phyloP scores from a whole-genome alignment of 2,888 invertebrate species.

The Acleris sparsana region DNA sequence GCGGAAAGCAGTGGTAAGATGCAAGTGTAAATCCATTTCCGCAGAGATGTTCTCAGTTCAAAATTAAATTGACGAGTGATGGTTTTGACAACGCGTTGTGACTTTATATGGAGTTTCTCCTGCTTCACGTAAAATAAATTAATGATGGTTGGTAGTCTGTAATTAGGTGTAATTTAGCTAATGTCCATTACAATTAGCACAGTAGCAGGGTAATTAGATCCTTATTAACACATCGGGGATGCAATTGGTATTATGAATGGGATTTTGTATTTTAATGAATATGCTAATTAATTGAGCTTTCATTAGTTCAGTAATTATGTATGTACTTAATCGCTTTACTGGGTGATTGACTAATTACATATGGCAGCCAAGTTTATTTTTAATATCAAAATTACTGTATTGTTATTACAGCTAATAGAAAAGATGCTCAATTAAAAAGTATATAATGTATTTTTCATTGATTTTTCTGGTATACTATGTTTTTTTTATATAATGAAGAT shows the following conservation, averaged over 20 bases:
- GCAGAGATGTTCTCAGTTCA: not conserved
- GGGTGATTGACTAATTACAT: too few species aligned
- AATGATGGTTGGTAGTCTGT: not conserved
- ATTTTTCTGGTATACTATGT: too few species aligned
- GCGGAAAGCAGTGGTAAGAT: conserved; percentile 17
- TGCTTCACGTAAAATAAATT: not conserved
- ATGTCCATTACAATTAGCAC: not conserved
- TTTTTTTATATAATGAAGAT: too few species aligned
- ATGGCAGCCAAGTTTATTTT: too few species aligned
- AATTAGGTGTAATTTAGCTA: not conserved
- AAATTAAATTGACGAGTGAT: not conserved
- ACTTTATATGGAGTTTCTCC: not conserved
- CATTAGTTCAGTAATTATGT: too few species aligned
- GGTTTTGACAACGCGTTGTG: not conserved
- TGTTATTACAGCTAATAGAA: too few species aligned
- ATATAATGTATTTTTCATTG: too few species aligned
- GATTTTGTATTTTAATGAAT: not conserved
- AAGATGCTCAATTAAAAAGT: too few species aligned
- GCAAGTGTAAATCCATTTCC: conserved; percentile 27
- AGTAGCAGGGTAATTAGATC: not conserved
- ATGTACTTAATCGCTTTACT: too few species aligned
- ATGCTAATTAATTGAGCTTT: too few species aligned
- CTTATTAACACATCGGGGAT: not conserved
- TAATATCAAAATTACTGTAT: too few species aligned
- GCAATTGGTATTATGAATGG: not conserved